Base-by-base conservation (phyloP, 37 sponge, comb jelly and placozoan species). In the Diacarnus erythraeanus region DNA sequence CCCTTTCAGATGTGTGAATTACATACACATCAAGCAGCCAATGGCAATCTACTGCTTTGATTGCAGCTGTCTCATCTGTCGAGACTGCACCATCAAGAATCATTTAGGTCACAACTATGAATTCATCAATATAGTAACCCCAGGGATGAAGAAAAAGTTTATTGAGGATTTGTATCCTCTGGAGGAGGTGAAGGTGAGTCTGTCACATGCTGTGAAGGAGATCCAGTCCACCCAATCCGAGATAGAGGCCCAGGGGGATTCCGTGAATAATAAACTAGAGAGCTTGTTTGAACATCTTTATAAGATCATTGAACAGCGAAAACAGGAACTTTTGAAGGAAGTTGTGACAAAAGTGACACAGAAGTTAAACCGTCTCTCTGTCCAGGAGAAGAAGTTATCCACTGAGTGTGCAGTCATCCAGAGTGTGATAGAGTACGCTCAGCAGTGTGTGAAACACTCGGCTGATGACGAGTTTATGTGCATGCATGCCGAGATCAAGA, bases 1-100 rank as follows among this genome's bases (percentile, higher is more conserved):
- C 57, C 59, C n/a, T 59, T 25, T 37, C 57, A 25, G 1, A 69
- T 26, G 21, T 69, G 71, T 34, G 25, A 5, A 35, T 25, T n/a
- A 2, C 80, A 79, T n/a, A n/a, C n/a, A n/a, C n/a, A n/a, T n/a
- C 54, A 59, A 79, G 1, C 59, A 69, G 23, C 59, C 20, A 12
- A 67, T 79, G 80, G 56, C 68, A n/a, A 56, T 69, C 1, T 79
- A 40, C 58, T 79, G 80, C 31, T 79, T 70, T 69, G 80, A 79
- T 25, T 79, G 80, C 71, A 79, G 35, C 54, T 9, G 54, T 20
- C 57, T 78, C 4, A 47, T 67, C 8, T 78, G 77, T 37, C 77
- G 64, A 12, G 64, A 77, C 77, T 64, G 66, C 42, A 65, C 31
- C 12, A 9, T 64, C 4, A 61, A 30, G 8, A 54, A 78, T 3